Evolutionary conservation across 23 tunicate genomes (phyloP).

Genomic region (Trididemnum miniatum): DNA sequence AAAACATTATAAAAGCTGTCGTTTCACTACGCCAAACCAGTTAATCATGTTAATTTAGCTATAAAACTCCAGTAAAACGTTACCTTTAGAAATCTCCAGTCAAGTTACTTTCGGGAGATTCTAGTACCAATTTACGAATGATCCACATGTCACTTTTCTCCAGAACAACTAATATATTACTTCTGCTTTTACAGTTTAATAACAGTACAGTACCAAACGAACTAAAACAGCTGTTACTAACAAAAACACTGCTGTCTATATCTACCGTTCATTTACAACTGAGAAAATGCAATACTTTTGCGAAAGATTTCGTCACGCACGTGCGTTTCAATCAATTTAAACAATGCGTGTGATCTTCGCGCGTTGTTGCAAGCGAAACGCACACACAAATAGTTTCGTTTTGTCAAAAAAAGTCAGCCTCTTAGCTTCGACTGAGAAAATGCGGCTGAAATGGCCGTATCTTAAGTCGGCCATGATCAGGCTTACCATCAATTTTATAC

Average conservation of each 20-base stretch:
- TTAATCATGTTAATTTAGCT: neutral
- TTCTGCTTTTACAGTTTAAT: neutral
- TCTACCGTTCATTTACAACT: neutral
- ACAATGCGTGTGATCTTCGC: slow-evolving; percentile 1
- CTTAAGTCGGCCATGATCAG: slow-evolving; percentile 23
- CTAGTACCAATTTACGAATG: neutral
- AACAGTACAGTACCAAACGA: neutral
- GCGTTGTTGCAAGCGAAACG: neutral
- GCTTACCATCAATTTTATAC: too few species aligned
- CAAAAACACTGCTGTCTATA: neutral
- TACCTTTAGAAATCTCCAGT: neutral
- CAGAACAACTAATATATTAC: neutral
- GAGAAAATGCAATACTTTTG: neutral
- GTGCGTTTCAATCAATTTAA: neutral
- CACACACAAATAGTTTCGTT: neutral
- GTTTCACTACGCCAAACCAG: neutral
- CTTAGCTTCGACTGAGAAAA: neutral
- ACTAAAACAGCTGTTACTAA: neutral
- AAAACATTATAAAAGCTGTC: neutral
- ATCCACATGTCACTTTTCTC: neutral
- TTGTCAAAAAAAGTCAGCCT: slow-evolving; percentile 18
- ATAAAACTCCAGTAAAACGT: neutral
- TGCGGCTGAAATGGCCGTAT: slow-evolving; percentile 10
- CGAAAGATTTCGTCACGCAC: neutral
- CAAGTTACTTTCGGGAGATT: neutral